phyloP scores from a whole-genome alignment of 2,113 vertebrate genomes.

The Podarcis raffonei region DNA sequence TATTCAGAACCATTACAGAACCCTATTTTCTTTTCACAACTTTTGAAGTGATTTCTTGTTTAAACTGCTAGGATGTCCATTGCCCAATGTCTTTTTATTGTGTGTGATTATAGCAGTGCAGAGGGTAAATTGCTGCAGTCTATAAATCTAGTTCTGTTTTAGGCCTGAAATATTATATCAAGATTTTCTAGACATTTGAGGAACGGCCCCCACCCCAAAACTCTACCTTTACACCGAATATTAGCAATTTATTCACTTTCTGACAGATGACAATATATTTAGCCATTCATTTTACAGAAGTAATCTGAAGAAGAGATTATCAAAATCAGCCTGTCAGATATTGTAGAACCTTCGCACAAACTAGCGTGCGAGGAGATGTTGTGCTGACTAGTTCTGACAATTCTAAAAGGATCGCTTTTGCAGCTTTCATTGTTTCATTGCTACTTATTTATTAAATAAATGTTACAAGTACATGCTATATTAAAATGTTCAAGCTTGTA shows the following conservation, averaged over 20 bases:
- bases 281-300: conserved; percentile 51
- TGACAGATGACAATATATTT: conserved; percentile 45
- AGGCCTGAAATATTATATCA: conserved; percentile 1
- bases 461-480: conserved; percentile 24
- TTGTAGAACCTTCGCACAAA: conserved; percentile 31
- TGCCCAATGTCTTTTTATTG: conserved; percentile 26
- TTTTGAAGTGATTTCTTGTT: conserved; percentile 22
- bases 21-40: not conserved
- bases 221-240: conserved; percentile 22
- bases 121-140: not conserved
- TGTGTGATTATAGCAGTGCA: not conserved
- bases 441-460: not conserved
- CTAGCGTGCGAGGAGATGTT: conserved; percentile 11
- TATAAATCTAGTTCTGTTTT: conserved; percentile 11
- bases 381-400: conserved; percentile 24
- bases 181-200: not conserved
- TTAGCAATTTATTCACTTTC: conserved; percentile 33
- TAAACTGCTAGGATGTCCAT: not conserved
- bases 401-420: conserved; percentile 47
- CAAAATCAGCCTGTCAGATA: conserved; percentile 44
- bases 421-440: conserved; percentile 11
- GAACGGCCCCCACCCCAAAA: not conserved
- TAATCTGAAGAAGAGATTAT: conserved; percentile 35
- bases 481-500: conserved; percentile 36
- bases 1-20: conserved; percentile 36